Percentiles rank a stretch among this genome's conserved stretches.
Conservation (phyloP, 2,888 invertebrate species). For the Metellina segmentata region DNA sequence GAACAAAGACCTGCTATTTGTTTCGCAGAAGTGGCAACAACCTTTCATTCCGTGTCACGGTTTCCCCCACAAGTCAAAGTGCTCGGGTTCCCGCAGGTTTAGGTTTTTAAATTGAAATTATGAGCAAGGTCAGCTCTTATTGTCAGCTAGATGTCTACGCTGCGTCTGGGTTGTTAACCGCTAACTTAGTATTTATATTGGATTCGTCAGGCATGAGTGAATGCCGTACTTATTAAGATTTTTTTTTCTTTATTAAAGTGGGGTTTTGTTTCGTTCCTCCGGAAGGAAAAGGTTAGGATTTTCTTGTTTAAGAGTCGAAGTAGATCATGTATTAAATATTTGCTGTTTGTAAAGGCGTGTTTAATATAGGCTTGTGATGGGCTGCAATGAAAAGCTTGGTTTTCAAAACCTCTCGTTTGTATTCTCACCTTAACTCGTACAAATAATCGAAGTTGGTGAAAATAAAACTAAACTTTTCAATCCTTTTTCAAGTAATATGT, state of each 20-base stretch:
- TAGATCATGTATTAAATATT: too few species aligned
- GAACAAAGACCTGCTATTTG: slow-evolving; percentile 26
- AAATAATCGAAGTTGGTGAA: too few species aligned
- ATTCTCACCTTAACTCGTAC: too few species aligned
- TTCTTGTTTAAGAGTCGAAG: too few species aligned
- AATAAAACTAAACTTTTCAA: too few species aligned
- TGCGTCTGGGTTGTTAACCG: slow-evolving; percentile 42
- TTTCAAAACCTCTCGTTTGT: too few species aligned
- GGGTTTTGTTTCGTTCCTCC: not conserved
- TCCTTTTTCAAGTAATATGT: too few species aligned
- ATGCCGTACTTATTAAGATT: slow-evolving; percentile 1
- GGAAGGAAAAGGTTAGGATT: too few species aligned
- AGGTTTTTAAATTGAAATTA: slow-evolving; percentile 14
- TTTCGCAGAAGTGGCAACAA: slow-evolving; percentile 42
- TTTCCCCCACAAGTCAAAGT: slow-evolving; percentile 2
- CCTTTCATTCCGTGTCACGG: slow-evolving; percentile 28
- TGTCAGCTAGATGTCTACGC: slow-evolving; percentile 19
- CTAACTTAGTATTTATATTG: not conserved
- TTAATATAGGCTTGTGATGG: too few species aligned
- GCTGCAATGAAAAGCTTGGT: too few species aligned
- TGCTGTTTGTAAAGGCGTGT: too few species aligned
- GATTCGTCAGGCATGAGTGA: slow-evolving; percentile 22
- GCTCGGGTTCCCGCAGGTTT: slow-evolving; percentile 28
- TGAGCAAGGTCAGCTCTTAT: slow-evolving; percentile 34
- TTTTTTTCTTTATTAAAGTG: not conserved